Evolutionary conservation across 2,113 vertebrate genomes (phyloP), one percentile per base, ranked within the genome.

Genomic region (Sturnus vulgaris): DNA sequence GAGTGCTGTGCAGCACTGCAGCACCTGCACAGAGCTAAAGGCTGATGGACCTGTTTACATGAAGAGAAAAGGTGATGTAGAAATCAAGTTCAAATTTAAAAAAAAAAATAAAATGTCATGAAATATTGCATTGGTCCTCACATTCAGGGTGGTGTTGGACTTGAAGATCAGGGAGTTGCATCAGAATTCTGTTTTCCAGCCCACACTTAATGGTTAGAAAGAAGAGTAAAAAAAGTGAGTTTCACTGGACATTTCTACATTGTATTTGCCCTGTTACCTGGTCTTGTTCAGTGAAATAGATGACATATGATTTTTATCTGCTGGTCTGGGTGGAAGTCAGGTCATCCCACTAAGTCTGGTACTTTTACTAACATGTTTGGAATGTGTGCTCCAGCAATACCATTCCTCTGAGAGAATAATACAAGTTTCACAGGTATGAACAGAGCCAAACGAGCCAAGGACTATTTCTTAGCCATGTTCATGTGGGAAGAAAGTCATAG

Each of bases 111-210:
- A 35, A 57, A 81, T 17, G 7, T 13, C 25, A 33, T 8, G 19
- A 75, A 60, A 37, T 64, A 39, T 17, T 68, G 11, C 18, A 10
- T 28, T 68, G 9, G 8, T 31, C 23, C 21, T 77, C 30, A 47
- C 0, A 0, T 30, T 76, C 56, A 47, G 30, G 20, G 14, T 75
- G 21, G 25, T 23, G 5, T 15, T 55, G 30, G 11, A 77, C 7
- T 17, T 77, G 40, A 87, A 79, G 42, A 37, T 61, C 52, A 37
- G 33, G 37, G 13, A 56, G 13, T n/a, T 80, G 25, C 8, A 10
- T 42, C 66, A 70, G 24, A 49, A 20, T 55, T 33, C 33, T 79
- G 1, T 5, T 85, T 87, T 66, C 31, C 44, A 75, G 24, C 19
- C 39, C 24, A 42, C 10, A 20, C 1, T 50, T 61, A 9, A n/a